phyloP scores from a whole-genome alignment of 1,140 invertebrate species.

The Gonatopus flavifemur region DNA sequence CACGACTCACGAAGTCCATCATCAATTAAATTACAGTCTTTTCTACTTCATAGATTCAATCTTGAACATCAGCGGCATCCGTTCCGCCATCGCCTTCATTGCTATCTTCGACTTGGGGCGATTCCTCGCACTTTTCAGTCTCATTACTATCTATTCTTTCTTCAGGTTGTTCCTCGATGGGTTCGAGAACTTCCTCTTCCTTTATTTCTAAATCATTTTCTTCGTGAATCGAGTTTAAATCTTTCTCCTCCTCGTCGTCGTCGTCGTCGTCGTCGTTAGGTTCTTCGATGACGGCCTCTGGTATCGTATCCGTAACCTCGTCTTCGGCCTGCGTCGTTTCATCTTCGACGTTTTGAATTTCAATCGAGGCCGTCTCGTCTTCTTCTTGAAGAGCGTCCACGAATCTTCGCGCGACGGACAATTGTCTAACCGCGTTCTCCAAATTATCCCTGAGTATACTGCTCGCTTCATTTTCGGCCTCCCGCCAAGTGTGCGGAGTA shows the following conservation, averaged over 20 bases:
- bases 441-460: slow-evolving; percentile 40
- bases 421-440: slow-evolving; percentile 44
- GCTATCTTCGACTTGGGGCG: slow-evolving; percentile 12
- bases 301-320: slow-evolving; percentile 27
- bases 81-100: slow-evolving; percentile 15
- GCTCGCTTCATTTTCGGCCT: slow-evolving; percentile 29
- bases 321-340: slow-evolving; percentile 15
- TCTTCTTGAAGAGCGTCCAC: slow-evolving; percentile 35
- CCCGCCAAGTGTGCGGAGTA: slow-evolving; percentile 58
- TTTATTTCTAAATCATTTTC: slow-evolving; percentile 7
- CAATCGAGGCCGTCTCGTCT: slow-evolving; percentile 19
- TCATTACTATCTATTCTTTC: slow-evolving; percentile 24
- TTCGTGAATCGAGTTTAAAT: slow-evolving; percentile 15
- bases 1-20: slow-evolving; percentile 23
- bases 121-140: not conserved
- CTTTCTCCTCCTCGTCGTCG: slow-evolving; percentile 16
- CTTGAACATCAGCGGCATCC: slow-evolving; percentile 10
- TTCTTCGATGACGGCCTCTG: slow-evolving; percentile 19
- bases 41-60: slow-evolving; percentile 20
- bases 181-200: slow-evolving; percentile 27
- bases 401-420: slow-evolving; percentile 42
- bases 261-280: slow-evolving; percentile 14
- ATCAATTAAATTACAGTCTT: slow-evolving; percentile 18
- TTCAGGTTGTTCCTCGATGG: slow-evolving; percentile 27
- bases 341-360: slow-evolving; percentile 6